Conservation (phyloP, 2,113 vertebrate species). For the Indicator indicator region DNA sequence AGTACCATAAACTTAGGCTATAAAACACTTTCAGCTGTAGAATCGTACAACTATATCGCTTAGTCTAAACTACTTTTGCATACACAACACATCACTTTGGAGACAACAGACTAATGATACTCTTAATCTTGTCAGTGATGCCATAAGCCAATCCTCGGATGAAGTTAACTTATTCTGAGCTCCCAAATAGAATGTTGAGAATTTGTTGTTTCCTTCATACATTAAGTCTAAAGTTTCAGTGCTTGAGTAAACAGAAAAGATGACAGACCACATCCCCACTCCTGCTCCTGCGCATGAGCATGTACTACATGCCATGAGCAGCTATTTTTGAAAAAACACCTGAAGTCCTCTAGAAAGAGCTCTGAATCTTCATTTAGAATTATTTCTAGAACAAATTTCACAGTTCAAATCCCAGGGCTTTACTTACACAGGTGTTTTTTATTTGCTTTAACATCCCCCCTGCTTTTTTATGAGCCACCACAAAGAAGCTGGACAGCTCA, state of each 20-base stretch:
- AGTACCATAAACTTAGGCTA: neutral
- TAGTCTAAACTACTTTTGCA: neutral
- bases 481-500: neutral
- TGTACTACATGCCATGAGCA: rapidly evolving
- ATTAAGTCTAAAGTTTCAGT: neutral
- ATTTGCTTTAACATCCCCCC: neutral
- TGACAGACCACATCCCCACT: neutral
- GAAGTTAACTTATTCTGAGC: neutral
- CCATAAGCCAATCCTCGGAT: neutral
- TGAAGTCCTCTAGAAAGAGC: neutral
- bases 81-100: neutral
- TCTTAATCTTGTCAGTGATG: neutral
- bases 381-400: neutral
- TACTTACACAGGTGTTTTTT: neutral
- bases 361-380: neutral
- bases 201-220: neutral
- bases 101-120: neutral
- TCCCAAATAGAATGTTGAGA: neutral
- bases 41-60: neutral
- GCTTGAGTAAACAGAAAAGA: neutral
- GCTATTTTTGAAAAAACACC: neutral
- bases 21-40: neutral
- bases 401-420: neutral
- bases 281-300: neutral
- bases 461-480: neutral